A percentile compares a stretch with the other conserved stretches of the same genome.
These are phyloP conservation scores for Chymomyza procnemis DNA, from an alignment of 2,888 invertebrate genomes.

Conservation along the genomic window DNA sequence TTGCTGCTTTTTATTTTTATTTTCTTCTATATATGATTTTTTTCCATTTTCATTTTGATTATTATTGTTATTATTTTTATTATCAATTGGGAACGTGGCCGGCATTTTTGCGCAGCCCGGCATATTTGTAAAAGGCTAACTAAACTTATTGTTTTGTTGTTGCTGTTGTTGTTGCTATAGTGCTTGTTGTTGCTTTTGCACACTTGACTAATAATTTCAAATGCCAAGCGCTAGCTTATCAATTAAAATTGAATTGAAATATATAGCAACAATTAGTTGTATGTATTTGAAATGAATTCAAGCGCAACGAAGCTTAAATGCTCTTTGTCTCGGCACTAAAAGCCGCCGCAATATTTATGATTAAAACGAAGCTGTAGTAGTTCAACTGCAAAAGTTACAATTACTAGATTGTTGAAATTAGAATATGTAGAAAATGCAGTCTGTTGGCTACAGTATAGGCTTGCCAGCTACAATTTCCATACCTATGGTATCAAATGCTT, in stretches of 20 bases:
- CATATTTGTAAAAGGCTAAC: not conserved
- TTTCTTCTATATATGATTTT: conserved; percentile 15
- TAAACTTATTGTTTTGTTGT: conserved; percentile 8
- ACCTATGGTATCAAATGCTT: no score
- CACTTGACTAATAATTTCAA: conserved; percentile 64
- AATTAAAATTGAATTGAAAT: conserved; percentile 61
- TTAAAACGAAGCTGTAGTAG: no score
- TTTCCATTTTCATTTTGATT: conserved; percentile 41
- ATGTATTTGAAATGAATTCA: not conserved
- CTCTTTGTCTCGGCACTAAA: no score
- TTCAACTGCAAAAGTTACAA: no score
- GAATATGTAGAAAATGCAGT: no score
- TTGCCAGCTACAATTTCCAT: no score
- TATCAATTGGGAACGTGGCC: conserved; percentile 76
- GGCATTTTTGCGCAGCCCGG: conserved; percentile 49
- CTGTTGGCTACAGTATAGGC: no score
- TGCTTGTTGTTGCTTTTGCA: conserved; percentile 46
- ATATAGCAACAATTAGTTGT: conserved; percentile 40
- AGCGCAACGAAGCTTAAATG: conserved; percentile 26
- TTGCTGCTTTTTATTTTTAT: conserved; percentile 12
- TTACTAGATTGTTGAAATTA: no score
- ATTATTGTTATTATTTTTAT: conserved; percentile 68
- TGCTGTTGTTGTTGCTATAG: conserved; percentile 19
- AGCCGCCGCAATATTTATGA: no score
- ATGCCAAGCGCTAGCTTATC: conserved; percentile 55